These are phyloP conservation scores for Mesitornis unicolor DNA, from an alignment of 2,113 vertebrate genomes.

Conservation along the genomic window DNA sequence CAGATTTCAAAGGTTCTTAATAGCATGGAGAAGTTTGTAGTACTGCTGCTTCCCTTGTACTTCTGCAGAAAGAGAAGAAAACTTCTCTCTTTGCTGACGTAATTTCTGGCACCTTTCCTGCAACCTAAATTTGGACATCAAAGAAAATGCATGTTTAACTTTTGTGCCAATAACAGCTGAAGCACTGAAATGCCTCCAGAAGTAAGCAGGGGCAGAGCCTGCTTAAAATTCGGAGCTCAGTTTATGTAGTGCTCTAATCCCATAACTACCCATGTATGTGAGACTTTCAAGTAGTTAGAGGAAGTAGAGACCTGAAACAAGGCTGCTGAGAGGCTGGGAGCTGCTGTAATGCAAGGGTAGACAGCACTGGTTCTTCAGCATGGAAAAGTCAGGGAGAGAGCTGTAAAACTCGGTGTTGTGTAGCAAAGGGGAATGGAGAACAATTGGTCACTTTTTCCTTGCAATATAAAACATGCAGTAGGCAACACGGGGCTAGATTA, in stretches of 20 bases:
- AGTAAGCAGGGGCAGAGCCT: not conserved
- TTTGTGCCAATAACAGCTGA: not conserved
- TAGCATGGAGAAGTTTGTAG: not conserved
- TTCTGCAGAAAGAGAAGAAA: not conserved
- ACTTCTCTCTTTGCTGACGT: not conserved
- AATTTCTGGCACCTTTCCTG: not conserved
- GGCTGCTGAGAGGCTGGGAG: not conserved
- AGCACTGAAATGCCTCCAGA: not conserved
- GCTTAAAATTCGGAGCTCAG: not conserved
- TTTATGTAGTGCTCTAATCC: not conserved
- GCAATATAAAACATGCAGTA: accelerated
- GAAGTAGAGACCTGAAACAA: not conserved
- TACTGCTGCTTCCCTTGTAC: not conserved
- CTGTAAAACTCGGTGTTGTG: accelerated
- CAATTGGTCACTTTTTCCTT: not conserved
- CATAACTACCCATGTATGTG: not conserved
- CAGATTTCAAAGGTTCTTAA: not conserved
- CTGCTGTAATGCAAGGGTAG: not conserved
- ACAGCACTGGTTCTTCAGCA: not conserved
- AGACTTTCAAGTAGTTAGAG: not conserved
- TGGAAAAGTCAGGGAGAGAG: too few species aligned
- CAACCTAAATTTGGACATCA: not conserved
- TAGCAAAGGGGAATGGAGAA: not conserved
- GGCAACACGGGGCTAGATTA: accelerated
- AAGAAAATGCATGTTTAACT: not conserved